phyloP scores from a whole-genome alignment of 2,888 invertebrate species.

The Limnephilus lunatus region DNA sequence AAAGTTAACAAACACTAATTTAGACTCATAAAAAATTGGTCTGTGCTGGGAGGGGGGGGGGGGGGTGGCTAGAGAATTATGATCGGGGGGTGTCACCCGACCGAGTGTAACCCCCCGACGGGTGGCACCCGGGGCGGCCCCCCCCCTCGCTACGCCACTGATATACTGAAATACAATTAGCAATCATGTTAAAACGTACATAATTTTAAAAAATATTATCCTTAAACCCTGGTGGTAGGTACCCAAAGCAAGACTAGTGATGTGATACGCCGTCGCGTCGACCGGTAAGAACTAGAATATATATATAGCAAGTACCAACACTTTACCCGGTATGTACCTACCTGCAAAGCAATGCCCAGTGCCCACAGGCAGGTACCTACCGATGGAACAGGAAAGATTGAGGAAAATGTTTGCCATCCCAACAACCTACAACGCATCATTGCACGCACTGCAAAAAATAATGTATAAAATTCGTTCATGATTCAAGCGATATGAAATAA shows the following conservation, averaged over 20 bases:
- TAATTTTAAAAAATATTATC: too few relatives aligned
- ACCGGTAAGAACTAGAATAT: constrained; percentile 22
- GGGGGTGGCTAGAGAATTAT: too few relatives aligned
- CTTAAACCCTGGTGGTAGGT: background rate
- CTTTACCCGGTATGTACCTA: background rate
- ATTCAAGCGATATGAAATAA: background rate
- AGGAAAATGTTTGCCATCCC: constrained; percentile 18
- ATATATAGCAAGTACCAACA: background rate
- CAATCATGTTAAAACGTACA: too few relatives aligned
- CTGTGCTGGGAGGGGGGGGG: too few relatives aligned
- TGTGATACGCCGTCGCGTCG: background rate
- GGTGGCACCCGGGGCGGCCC: too few relatives aligned
- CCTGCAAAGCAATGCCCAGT: background rate
- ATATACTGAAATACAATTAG: background rate
- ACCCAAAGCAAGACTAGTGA: too few relatives aligned
- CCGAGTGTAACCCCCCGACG: too few relatives aligned
- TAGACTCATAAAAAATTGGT: too few relatives aligned
- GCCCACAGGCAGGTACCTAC: background rate
- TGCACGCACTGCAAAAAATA: background rate
- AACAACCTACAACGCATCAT: background rate
- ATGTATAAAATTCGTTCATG: background rate
- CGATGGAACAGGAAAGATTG: constrained; percentile 19
- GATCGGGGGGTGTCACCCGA: too few relatives aligned
- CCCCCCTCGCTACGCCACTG: too few relatives aligned
- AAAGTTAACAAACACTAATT: too few relatives aligned